These are phyloP conservation scores for Sminthurides bifidus DNA, from an alignment of 1,140 invertebrate genomes.

Conservation along the genomic window DNA sequence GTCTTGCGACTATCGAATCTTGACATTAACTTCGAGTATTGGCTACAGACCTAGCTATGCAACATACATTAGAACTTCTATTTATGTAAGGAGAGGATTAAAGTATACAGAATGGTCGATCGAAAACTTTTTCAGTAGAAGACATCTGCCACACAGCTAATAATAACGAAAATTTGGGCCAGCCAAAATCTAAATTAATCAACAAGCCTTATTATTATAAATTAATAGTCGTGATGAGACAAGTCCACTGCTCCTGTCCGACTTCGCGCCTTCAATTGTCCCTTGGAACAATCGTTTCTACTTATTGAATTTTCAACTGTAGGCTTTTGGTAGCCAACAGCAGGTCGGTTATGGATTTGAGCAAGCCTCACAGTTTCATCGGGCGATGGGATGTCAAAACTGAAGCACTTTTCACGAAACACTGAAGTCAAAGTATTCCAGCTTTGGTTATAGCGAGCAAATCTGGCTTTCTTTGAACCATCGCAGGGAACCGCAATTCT, in stretches of 20 bases:
- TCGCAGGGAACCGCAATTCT: not conserved
- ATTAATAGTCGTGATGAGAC: not conserved
- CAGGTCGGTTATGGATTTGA: not conserved
- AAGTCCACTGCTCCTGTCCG: not conserved
- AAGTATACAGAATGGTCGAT: too few relatives aligned
- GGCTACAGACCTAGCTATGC: too few relatives aligned
- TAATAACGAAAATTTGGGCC: too few relatives aligned
- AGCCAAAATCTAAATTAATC: too few relatives aligned
- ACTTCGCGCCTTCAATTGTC: not conserved
- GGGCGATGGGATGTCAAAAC: constrained; percentile 49
- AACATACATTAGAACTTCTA: too few relatives aligned
- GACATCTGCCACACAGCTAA: too few relatives aligned
- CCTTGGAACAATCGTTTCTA: not conserved
- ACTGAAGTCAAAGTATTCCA: not conserved
- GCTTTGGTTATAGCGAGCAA: not conserved
- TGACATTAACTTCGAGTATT: too few relatives aligned
- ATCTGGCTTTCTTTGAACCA: not conserved
- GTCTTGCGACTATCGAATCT: too few relatives aligned
- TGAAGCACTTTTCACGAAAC: constrained; percentile 35
- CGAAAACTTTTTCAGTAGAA: too few relatives aligned
- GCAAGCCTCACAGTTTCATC: constrained; percentile 36
- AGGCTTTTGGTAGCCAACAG: not conserved
- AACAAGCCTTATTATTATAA: too few relatives aligned
- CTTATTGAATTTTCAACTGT: not conserved
- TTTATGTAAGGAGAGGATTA: too few relatives aligned